Conservation (phyloP, 2,888 invertebrate species). For the Elegia similella region DNA sequence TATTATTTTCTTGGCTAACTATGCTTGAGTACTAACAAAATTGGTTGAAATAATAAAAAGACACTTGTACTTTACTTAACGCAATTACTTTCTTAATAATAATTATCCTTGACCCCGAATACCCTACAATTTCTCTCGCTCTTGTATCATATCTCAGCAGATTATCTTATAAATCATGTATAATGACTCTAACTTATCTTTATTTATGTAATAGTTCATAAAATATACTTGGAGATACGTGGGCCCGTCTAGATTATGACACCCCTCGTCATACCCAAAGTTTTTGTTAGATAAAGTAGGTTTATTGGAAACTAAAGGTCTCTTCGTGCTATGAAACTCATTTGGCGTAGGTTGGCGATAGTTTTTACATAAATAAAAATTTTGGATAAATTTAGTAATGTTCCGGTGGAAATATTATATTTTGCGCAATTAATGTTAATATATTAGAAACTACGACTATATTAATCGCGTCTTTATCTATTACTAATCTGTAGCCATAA, state of each 20-base stretch:
- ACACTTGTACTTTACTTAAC: no score
- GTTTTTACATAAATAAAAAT: neutral
- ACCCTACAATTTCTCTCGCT: neutral
- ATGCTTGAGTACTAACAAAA: no score
- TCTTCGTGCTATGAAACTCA: slow-evolving; percentile 7
- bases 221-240: slow-evolving; percentile 17
- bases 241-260: slow-evolving; percentile 28
- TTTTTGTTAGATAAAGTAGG: slow-evolving; percentile 30
- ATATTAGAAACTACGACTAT: no score
- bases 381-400: no score
- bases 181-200: neutral
- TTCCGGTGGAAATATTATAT: no score
- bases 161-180: neutral
- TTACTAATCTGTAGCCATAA: no score
- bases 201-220: slow-evolving; percentile 14
- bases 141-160: neutral
- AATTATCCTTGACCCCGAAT: neutral
- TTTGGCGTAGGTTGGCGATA: neutral
- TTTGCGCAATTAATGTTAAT: no score
- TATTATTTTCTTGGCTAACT: no score
- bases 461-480: no score
- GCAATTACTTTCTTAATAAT: no score
- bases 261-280: slow-evolving; percentile 31
- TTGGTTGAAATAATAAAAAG: no score
- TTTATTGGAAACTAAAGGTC: slow-evolving; percentile 24